Conservation (phyloP, 1,140 invertebrate species). For the Chionoecetes opilio region DNA sequence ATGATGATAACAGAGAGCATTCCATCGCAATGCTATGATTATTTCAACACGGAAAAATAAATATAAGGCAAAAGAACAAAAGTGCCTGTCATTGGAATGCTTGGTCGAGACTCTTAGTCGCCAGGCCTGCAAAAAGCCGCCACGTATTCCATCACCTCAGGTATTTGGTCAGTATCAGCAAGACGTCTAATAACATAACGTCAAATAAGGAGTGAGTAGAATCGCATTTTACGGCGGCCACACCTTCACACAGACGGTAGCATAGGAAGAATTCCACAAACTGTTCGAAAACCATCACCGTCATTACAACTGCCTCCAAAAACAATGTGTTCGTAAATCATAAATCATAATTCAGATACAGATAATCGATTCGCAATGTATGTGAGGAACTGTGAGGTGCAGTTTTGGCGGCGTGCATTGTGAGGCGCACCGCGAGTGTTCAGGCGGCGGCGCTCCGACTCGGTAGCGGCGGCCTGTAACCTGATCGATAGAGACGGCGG, state of each 20-base stretch:
- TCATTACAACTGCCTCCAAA: neutral
- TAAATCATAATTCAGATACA: neutral
- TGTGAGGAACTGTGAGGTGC: too few species aligned
- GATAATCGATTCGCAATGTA: neutral
- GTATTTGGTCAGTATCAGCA: neutral
- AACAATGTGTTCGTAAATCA: neutral
- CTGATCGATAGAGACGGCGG: conserved; percentile 34
- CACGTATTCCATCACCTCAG: neutral
- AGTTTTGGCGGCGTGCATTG: neutral
- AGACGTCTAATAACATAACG: conserved; percentile 17
- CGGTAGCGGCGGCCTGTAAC: neutral
- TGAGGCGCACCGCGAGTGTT: neutral
- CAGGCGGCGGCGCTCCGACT: neutral
- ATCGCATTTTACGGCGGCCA: neutral
- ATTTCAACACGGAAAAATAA: too few species aligned
- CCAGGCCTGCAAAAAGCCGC: too few species aligned
- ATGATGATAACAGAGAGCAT: too few species aligned
- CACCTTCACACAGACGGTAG: neutral
- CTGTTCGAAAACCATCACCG: neutral
- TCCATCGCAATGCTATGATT: too few species aligned
- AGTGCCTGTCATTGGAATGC: too few species aligned
- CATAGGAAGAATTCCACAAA: neutral
- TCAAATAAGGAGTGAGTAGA: neutral
- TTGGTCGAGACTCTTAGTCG: too few species aligned
- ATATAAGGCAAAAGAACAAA: too few species aligned